phyloP scores from a whole-genome alignment of 2,888 invertebrate genomes.

The Sphaerophoria rueppellii region DNA sequence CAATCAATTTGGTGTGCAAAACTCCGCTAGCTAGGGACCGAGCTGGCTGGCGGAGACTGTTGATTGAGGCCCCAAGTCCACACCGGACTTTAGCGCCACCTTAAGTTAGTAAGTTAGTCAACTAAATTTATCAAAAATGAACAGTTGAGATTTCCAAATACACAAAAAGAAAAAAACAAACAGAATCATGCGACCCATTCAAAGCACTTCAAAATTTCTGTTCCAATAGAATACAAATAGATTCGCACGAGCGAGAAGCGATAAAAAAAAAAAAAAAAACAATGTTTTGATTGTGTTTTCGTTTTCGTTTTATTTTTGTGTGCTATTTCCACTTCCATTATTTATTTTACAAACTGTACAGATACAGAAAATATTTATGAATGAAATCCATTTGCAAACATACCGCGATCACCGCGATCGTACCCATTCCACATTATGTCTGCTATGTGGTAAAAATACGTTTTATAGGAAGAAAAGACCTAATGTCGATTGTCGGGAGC shows the following conservation, averaged over 20 bases:
- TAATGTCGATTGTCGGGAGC: neutral
- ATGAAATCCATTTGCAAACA: slow-evolving; percentile 66
- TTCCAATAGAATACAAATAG: slow-evolving; percentile 18
- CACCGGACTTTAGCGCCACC: too few species aligned
- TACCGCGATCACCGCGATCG: slow-evolving; percentile 48
- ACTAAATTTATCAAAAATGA: too few species aligned
- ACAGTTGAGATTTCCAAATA: neutral
- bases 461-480: slow-evolving; percentile 5
- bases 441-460: neutral
- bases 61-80: too few species aligned
- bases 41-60: too few species aligned
- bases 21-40: too few species aligned
- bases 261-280: slow-evolving; percentile 29
- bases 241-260: slow-evolving; percentile 48
- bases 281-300: slow-evolving; percentile 42
- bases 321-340: slow-evolving; percentile 47
- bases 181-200: neutral
- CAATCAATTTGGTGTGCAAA: too few species aligned
- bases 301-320: slow-evolving; percentile 12
- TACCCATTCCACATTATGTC: slow-evolving; percentile 10
- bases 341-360: slow-evolving; percentile 54
- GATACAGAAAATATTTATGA: slow-evolving; percentile 58
- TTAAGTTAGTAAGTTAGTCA: too few species aligned
- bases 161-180: neutral
- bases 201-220: neutral